Conservation (phyloP, 2,888 invertebrate genomes). For the Ernsta delagoae region DNA sequence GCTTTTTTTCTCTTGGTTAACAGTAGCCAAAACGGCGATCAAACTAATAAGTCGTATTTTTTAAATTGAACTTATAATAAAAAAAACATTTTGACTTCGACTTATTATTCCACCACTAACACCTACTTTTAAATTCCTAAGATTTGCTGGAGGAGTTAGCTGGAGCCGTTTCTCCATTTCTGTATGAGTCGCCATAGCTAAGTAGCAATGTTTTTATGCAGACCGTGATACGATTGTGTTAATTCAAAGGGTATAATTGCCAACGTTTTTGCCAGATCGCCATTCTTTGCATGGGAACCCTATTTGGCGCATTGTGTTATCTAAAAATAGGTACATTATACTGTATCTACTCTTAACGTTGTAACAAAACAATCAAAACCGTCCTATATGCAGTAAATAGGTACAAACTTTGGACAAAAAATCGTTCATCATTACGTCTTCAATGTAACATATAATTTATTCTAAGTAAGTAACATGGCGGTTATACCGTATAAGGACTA, state of each 20-base stretch:
- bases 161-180: slow-evolving; percentile 4
- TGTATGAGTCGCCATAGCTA: not conserved
- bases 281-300: slow-evolving; percentile 17
- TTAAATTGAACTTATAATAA: too few relatives aligned
- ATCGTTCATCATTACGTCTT: not conserved
- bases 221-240: slow-evolving; percentile 11
- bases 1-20: too few relatives aligned
- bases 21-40: too few relatives aligned
- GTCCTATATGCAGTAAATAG: not conserved
- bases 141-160: not conserved
- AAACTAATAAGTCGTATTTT: too few relatives aligned
- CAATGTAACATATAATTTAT: too few relatives aligned
- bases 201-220: slow-evolving; percentile 11
- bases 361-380: not conserved
- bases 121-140: not conserved
- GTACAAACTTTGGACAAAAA: not conserved
- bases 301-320: not conserved
- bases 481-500: not conserved
- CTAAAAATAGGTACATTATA: too few relatives aligned
- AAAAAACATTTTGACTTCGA: too few relatives aligned
- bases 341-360: not conserved
- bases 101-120: too few relatives aligned
- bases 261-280: slow-evolving; percentile 16
- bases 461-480: not conserved
- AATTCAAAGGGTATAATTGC: slow-evolving; percentile 13